Conservation (phyloP, 2,888 invertebrate genomes). For the Metellina segmentata region DNA sequence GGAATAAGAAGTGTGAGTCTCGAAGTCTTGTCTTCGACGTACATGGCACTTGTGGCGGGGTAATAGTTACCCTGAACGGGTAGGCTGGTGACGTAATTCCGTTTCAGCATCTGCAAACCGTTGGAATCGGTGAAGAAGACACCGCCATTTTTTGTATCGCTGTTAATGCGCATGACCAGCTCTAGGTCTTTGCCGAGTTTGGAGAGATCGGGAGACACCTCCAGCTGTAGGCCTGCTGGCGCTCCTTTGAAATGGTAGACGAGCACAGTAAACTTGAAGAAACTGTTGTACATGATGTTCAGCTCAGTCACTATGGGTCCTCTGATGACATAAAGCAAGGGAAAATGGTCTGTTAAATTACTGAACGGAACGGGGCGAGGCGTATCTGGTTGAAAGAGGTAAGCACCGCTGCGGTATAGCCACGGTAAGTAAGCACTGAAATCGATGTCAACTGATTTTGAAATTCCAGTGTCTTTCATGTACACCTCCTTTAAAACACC, state of each 20-base stretch:
- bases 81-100: conserved; percentile 88
- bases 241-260: conserved; percentile 88
- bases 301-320: conserved; percentile 92
- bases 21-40: conserved; percentile 86
- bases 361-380: conserved; percentile 90
- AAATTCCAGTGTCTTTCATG: conserved; percentile 77
- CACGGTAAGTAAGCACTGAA: conserved; percentile 95
- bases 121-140: conserved; percentile 89
- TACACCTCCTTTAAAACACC: conserved; percentile 79
- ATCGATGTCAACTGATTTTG: conserved; percentile 78
- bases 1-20: conserved; percentile 91
- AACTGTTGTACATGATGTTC: conserved; percentile 86
- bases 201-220: conserved; percentile 84
- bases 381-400: conserved; percentile 95
- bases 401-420: conserved; percentile 96
- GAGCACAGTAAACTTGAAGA: conserved; percentile 89
- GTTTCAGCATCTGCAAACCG: conserved; percentile 93
- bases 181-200: conserved; percentile 78
- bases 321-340: conserved; percentile 89
- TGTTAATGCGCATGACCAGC: conserved; percentile 93
- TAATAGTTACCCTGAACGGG: conserved; percentile 97
- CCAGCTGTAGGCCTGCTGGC: conserved; percentile 87
- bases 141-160: conserved; percentile 88
- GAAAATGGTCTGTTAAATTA: conserved; percentile 83
- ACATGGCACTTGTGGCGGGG: conserved; percentile 95